Evolutionary conservation across 2,113 vertebrate genomes (phyloP).

Genomic region (Clarias magur): DNA sequence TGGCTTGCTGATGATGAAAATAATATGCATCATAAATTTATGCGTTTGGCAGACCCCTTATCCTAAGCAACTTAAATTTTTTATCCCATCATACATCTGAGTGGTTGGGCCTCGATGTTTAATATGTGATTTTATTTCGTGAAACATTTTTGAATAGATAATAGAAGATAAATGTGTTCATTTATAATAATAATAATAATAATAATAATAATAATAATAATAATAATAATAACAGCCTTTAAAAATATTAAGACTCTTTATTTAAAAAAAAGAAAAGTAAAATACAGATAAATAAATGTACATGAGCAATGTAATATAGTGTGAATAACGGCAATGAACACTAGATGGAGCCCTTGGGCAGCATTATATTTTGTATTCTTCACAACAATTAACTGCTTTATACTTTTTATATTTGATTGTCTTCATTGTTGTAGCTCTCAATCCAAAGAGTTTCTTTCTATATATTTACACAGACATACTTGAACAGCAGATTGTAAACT

Average conservation of each 20-base stretch:
- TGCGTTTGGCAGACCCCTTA: too few relatives aligned
- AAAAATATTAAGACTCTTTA: too few relatives aligned
- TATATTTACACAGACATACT: background rate
- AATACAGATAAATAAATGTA: too few relatives aligned
- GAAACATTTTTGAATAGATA: background rate
- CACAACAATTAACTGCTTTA: background rate
- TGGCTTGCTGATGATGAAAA: background rate
- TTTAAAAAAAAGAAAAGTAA: too few relatives aligned
- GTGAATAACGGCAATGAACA: constrained; percentile 6
- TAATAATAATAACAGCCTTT: too few relatives aligned
- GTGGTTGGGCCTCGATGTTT: too few relatives aligned
- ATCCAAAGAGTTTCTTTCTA: background rate
- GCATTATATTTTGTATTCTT: background rate
- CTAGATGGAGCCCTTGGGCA: constrained; percentile 35
- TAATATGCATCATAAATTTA: background rate
- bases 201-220: too few relatives aligned
- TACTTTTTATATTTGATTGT: background rate
- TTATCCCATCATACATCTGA: too few relatives aligned
- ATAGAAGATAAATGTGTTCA: background rate
- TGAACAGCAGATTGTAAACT: background rate
- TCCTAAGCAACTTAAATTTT: too few relatives aligned
- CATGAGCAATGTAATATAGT: background rate
- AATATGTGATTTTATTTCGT: too few relatives aligned
- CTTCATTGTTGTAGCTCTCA: background rate
- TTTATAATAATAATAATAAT: too few relatives aligned